These are phyloP conservation scores for Eulacestoma nigropectus DNA, from an alignment of 2,113 vertebrate genomes.

Conservation along the genomic window DNA sequence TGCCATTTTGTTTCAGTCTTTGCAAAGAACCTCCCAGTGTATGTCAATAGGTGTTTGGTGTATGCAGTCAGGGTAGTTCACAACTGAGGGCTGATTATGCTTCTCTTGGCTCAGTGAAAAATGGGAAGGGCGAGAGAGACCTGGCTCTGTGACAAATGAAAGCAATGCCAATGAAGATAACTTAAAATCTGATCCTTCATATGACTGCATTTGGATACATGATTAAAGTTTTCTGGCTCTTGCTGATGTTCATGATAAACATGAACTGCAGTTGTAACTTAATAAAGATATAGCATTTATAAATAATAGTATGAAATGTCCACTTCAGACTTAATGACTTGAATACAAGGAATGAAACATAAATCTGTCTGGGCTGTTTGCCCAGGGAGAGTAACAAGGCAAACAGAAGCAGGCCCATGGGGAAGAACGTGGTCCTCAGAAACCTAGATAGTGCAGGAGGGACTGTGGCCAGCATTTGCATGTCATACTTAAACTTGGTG, in stretches of 20 bases:
- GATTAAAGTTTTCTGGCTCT: neutral
- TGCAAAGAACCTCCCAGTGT: neutral
- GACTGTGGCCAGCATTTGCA: neutral
- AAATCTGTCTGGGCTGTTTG: neutral
- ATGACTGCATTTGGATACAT: neutral
- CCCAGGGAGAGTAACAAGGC: neutral
- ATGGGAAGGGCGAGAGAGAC: neutral
- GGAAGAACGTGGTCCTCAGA: neutral
- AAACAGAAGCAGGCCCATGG: neutral
- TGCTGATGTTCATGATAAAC: neutral
- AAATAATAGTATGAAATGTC: neutral
- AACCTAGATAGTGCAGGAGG: neutral
- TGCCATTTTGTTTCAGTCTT: neutral
- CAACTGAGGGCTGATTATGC: neutral
- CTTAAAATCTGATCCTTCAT: slow-evolving; percentile 4
- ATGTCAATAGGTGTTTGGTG: neutral
- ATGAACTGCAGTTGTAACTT: neutral
- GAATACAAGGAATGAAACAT: neutral
- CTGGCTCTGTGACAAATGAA: neutral
- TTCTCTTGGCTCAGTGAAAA: neutral
- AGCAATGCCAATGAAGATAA: neutral
- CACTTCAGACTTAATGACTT: neutral
- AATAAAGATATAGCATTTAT: neutral
- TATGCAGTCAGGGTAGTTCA: neutral
- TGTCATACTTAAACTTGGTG: neutral